A percentile compares a stretch with the other conserved stretches of the same genome.
Evolutionary conservation across 2,888 invertebrate genomes (phyloP).

Genomic region (Lasioglossum lativentre): DNA sequence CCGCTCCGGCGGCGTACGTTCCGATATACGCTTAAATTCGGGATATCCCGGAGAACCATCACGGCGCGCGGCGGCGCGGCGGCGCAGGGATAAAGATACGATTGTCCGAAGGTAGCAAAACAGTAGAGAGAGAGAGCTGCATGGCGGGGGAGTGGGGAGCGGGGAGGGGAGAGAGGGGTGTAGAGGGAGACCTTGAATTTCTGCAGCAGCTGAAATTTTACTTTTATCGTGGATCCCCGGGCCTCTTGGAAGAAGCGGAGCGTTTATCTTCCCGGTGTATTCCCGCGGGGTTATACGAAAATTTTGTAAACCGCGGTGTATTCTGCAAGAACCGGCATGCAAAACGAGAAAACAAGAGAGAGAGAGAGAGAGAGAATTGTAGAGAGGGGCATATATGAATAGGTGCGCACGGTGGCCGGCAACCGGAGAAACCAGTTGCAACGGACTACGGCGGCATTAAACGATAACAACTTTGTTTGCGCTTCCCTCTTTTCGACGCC

Average conservation of each 20-base stretch:
- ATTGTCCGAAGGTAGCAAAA: slow-evolving; percentile 26
- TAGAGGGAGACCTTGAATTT: slow-evolving; percentile 9
- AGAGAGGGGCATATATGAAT: slow-evolving; percentile 43
- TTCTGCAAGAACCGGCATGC: slow-evolving; percentile 13
- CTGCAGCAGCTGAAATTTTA: slow-evolving; percentile 40
- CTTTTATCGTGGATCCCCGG: slow-evolving; percentile 49
- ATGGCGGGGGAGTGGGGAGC: too few relatives aligned
- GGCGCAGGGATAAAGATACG: slow-evolving; percentile 14
- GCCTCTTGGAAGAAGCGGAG: slow-evolving; percentile 37
- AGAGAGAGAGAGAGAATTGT: background rate
- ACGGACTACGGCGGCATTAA: slow-evolving; percentile 75
- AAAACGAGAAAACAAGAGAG: slow-evolving; percentile 14
- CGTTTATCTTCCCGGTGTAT: slow-evolving; percentile 51
- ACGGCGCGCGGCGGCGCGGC: too few relatives aligned
- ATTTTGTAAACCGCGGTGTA: slow-evolving; percentile 43
- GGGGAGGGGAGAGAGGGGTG: too few relatives aligned
- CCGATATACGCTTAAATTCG: slow-evolving; percentile 9
- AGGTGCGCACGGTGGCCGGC: slow-evolving; percentile 44
- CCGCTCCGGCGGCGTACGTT: background rate
- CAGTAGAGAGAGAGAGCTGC: background rate
- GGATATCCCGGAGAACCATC: slow-evolving; percentile 15
- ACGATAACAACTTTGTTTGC: slow-evolving; percentile 78
- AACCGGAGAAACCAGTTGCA: slow-evolving; percentile 69
- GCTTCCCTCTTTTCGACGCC: slow-evolving; percentile 63
- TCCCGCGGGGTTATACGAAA: slow-evolving; percentile 36